Percentiles rank a stretch among this genome's conserved stretches.
These are phyloP conservation scores for Neopelma chrysocephalum DNA, from an alignment of 2,797 vertebrate genomes.

Conservation along the genomic window DNA sequence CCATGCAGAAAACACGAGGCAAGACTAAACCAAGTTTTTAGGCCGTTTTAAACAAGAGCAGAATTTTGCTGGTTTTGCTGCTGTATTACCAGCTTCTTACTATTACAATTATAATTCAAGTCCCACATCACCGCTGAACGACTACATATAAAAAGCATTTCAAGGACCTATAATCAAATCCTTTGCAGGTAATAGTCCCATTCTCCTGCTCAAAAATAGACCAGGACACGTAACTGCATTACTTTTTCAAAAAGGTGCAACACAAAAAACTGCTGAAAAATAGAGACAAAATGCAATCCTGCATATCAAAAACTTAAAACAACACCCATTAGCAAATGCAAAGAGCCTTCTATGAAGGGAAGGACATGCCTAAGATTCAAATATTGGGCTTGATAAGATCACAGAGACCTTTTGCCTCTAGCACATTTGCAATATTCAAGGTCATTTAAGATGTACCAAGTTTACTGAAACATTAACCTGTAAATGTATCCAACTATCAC, in stretches of 20 bases:
- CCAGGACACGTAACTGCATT: background rate
- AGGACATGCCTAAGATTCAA: background rate
- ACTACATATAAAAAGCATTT: background rate
- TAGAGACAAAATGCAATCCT: background rate
- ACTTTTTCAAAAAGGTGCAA: background rate
- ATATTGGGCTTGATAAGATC: conserved; percentile 23
- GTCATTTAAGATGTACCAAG: conserved; percentile 23
- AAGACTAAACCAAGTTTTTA: background rate
- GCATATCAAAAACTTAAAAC: background rate
- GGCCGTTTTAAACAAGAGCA: background rate
- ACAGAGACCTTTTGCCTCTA: conserved; percentile 17
- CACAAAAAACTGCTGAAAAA: background rate
- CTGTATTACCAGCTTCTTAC: background rate
- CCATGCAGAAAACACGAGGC: background rate
- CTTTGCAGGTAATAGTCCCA: background rate
- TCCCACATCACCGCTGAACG: background rate
- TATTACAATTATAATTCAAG: background rate
- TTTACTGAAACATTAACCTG: conserved; percentile 26
- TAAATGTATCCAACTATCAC: background rate
- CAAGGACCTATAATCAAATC: background rate
- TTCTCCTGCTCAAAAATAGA: conserved; percentile 20
- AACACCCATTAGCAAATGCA: background rate
- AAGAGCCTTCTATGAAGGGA: background rate
- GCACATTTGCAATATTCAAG: conserved; percentile 38
- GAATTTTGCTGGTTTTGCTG: background rate